Conservation (phyloP, 2,888 invertebrate species). For the Torymus texanus region DNA sequence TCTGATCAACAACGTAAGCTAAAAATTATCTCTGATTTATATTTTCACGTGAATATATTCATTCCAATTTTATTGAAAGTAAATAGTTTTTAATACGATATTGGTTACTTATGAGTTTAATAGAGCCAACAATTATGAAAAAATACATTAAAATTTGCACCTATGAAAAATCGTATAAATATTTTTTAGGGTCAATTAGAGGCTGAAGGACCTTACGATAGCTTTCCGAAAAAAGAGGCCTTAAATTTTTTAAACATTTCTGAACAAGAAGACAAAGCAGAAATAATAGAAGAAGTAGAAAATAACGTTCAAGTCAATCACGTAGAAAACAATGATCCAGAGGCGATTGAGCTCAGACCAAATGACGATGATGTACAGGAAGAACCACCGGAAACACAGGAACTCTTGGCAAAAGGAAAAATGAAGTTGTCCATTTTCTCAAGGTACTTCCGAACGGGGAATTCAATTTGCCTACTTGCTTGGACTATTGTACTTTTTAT, state of each 20-base stretch:
- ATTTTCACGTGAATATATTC: neutral
- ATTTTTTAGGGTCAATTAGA: slow-evolving; percentile 79
- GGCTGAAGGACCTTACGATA: slow-evolving; percentile 77
- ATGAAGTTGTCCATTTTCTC: slow-evolving; percentile 80
- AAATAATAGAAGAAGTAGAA: slow-evolving; percentile 47
- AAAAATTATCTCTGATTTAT: neutral
- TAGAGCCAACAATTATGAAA: too few species aligned
- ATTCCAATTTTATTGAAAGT: neutral
- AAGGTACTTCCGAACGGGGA: slow-evolving; percentile 84
- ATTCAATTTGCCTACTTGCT: slow-evolving; percentile 77
- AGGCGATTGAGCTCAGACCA: slow-evolving; percentile 1
- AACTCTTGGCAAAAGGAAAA: slow-evolving; percentile 81
- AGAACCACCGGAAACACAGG: slow-evolving; percentile 77
- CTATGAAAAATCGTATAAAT: too few species aligned
- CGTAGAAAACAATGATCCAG: neutral
- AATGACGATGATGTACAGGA: neutral
- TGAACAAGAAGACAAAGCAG: slow-evolving; percentile 66
- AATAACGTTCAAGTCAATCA: neutral
- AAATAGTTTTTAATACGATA: too few species aligned
- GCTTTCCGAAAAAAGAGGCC: slow-evolving; percentile 77
- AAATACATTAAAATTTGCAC: too few species aligned
- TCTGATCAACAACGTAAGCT: slow-evolving; percentile 81
- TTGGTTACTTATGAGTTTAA: too few species aligned
- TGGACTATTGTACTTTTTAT: slow-evolving; percentile 79
- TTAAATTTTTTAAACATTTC: slow-evolving; percentile 76